Evolutionary conservation across 2,113 vertebrate species (phyloP).

Genomic region (Microcebus lehilahytsara): DNA sequence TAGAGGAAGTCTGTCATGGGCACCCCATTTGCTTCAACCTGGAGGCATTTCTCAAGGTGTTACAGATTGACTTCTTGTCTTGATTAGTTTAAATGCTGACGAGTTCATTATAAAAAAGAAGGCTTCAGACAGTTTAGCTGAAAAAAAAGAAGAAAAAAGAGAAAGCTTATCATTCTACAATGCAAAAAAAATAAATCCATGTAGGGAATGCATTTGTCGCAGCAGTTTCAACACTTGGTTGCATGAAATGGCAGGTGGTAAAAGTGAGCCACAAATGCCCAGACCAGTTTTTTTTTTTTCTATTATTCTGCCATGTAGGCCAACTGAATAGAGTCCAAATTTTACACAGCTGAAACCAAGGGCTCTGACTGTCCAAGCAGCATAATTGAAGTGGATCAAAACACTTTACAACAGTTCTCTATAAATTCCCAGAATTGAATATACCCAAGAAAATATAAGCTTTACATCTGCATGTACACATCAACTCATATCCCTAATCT

Average conservation of each 20-base stretch:
- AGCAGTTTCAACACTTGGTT: not conserved
- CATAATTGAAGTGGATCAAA: not conserved
- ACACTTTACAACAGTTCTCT: constrained; percentile 3
- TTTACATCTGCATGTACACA: not conserved
- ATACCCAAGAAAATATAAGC: not conserved
- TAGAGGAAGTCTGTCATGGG: not conserved
- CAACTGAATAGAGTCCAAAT: constrained; percentile 42
- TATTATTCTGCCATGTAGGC: constrained; percentile 27
- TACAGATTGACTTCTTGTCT: not conserved
- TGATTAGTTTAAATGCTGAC: constrained; percentile 14
- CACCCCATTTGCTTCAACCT: not conserved
- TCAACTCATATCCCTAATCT: not conserved
- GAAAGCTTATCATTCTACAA: not conserved
- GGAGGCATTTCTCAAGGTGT: not conserved
- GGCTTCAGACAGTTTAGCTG: not conserved
- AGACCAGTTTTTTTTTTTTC: constrained; percentile 41
- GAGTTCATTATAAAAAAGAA: constrained; percentile 14
- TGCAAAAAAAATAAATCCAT: constrained; percentile 18
- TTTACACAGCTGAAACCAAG: constrained; percentile 42
- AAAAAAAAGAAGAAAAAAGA: constrained; percentile 7
- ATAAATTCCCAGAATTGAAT: constrained; percentile 11
- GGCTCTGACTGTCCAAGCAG: not conserved
- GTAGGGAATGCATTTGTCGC: not conserved
- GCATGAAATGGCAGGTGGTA: constrained; percentile 34
- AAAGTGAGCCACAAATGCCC: constrained; percentile 20